phyloP scores from a whole-genome alignment of 2,888 invertebrate species.

The Meteorus cinctellus region DNA sequence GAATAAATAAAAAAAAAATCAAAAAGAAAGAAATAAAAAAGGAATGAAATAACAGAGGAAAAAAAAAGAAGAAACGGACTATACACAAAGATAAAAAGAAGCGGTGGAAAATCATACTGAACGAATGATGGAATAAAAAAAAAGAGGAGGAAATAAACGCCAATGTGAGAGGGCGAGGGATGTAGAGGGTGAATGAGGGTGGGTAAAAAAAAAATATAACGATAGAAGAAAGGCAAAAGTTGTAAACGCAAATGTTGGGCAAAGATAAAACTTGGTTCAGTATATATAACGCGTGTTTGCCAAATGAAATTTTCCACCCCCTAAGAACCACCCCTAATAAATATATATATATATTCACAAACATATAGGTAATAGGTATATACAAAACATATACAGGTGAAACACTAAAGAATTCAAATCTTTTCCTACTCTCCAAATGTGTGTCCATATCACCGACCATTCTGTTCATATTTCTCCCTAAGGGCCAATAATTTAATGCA shows the following conservation, averaged over 20 bases:
- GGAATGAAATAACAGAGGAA: constrained; percentile 34
- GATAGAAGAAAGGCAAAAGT: constrained; percentile 36
- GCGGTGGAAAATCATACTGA: constrained; percentile 13
- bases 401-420: neutral
- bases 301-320: constrained; percentile 68
- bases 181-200: constrained; percentile 20
- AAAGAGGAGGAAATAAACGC: constrained; percentile 5
- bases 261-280: constrained; percentile 35
- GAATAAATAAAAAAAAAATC: constrained; percentile 32
- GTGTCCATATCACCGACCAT: constrained; percentile 42
- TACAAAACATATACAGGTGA: neutral
- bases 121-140: constrained; percentile 15
- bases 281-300: constrained; percentile 50
- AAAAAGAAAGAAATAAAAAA: constrained; percentile 33
- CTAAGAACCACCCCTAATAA: neutral
- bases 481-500: constrained; percentile 66
- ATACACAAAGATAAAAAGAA: constrained; percentile 32
- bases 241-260: constrained; percentile 33
- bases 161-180: neutral
- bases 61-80: constrained; percentile 21
- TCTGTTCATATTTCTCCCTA: constrained; percentile 22
- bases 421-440: neutral
- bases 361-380: neutral
- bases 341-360: neutral
- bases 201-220: constrained; percentile 33